A percentile compares a stretch with the other conserved stretches of the same genome.
phyloP scores from a whole-genome alignment of 2,797 vertebrate genomes.

The Hydrocynus forskahlii region DNA sequence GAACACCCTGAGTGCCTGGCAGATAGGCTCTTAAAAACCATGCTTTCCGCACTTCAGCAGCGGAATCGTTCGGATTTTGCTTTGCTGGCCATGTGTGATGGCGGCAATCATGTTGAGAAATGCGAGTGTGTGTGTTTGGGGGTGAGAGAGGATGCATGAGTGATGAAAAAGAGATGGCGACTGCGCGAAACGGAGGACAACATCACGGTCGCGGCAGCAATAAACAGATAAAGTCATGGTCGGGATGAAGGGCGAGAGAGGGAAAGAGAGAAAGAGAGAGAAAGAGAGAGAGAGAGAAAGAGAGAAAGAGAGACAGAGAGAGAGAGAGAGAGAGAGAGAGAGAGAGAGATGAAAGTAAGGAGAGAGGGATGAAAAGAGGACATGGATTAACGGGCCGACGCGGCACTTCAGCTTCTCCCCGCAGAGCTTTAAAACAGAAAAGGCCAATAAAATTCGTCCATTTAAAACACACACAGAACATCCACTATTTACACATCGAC shows the following conservation, averaged over 20 bases:
- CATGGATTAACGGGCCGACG: slow-evolving; percentile 50
- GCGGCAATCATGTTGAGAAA: slow-evolving; percentile 30
- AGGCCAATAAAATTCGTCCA: slow-evolving; percentile 35
- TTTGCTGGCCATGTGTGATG: slow-evolving; percentile 22
- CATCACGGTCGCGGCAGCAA: slow-evolving; percentile 45
- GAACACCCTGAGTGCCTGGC: not conserved
- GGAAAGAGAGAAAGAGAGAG: slow-evolving; percentile 40
- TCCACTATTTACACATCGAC: not conserved
- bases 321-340: not conserved
- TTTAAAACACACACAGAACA: slow-evolving; percentile 34
- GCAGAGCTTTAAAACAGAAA: slow-evolving; percentile 46
- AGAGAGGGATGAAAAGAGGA: not conserved
- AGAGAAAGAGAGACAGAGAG: not conserved
- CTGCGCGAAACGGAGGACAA: slow-evolving; percentile 22
- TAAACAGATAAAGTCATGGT: slow-evolving; percentile 55
- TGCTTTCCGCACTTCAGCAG: not conserved
- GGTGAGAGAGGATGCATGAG: slow-evolving; percentile 7
- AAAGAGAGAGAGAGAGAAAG: slow-evolving; percentile 13
- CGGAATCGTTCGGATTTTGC: not conserved
- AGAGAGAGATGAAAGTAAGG: not conserved
- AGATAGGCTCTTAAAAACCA: not conserved
- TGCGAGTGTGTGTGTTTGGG: not conserved
- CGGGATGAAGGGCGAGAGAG: slow-evolving; percentile 24
- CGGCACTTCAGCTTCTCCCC: slow-evolving; percentile 47
- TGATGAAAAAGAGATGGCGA: slow-evolving; percentile 42